Evolutionary conservation across 2,888 invertebrate genomes (phyloP), one percentile per base, ranked within the genome.

Genomic region (Tachina fera): DNA sequence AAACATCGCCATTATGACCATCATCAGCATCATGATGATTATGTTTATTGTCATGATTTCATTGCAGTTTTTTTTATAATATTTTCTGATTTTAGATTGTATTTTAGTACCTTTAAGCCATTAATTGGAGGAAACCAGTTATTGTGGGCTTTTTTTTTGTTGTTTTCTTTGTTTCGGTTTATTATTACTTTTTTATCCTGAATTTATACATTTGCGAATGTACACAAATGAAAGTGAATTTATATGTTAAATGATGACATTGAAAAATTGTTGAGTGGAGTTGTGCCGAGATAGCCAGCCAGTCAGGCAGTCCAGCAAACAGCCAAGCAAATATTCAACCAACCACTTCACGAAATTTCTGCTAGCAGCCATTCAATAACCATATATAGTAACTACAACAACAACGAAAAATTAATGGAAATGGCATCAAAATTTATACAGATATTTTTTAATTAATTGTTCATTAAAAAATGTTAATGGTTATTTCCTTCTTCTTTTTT

Each of bases 141-240:
- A 77, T 81, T 83, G 79, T 81, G 51, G 81, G 60, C 58, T 58
- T 87, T 70, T 77, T 76, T 84, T 31, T 13, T 6, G 31, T 60
- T 60, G 31, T 8, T 60, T 60, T 53, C n/a, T 53, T 65, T 14
- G 51, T 49, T 68, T 53, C 65, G 65, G 16, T 76, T 53, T 63
- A 45, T 63, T 22, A 31, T 65, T 9, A 16, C 0, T 65, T 67
- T 65, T 49, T 67, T 60, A 45, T 41, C 14, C 45, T 79, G 16
- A 53, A 74, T 61, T 75, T 77, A 51, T 43, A 49, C 56, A 53
- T 76, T 51, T 53, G 43, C 56, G 61, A 77, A 22, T 74, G 41
- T 74, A 79, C 22, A 76, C 84, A 82, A 87, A 88, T 82, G 88
- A 89, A 89, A 89, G 88, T 89, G 89, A 89, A 89, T 88, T 86